phyloP scores from a whole-genome alignment of 2,797 vertebrate species.

The Myripristis murdjan region DNA sequence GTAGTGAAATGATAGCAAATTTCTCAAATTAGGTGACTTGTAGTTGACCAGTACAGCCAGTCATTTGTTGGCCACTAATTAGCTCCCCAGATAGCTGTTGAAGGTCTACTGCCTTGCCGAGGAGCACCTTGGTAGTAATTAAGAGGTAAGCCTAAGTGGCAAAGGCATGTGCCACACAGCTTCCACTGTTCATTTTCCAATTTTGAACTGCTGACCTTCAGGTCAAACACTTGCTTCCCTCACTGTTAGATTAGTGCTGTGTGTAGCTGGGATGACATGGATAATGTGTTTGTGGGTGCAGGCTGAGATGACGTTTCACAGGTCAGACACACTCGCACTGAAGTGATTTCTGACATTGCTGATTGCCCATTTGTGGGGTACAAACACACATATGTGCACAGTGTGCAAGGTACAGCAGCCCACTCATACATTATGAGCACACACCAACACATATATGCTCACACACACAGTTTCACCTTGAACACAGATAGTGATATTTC shows the following conservation, averaged over 20 bases:
- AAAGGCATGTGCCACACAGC: constrained; percentile 24
- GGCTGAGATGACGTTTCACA: constrained; percentile 43
- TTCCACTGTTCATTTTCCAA: constrained; percentile 44
- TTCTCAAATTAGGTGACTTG: too few species aligned
- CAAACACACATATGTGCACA: neutral
- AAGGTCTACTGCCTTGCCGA: constrained; percentile 32
- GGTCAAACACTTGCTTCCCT: constrained; percentile 55
- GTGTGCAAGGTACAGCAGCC: neutral
- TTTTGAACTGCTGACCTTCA: constrained; percentile 49
- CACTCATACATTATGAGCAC: too few species aligned
- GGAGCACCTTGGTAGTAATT: constrained; percentile 27
- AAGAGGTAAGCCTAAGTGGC: constrained; percentile 26
- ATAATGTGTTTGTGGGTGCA: constrained; percentile 55
- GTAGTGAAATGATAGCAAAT: too few species aligned
- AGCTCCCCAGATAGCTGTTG: constrained; percentile 17
- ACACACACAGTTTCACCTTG: constrained; percentile 60
- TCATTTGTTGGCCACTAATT: constrained; percentile 9
- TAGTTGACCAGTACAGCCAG: neutral
- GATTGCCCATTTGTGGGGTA: constrained; percentile 55
- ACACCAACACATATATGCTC: neutral
- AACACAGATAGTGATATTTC: constrained; percentile 58
- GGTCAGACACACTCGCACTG: constrained; percentile 57
- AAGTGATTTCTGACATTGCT: constrained; percentile 68
- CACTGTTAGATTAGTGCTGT: constrained; percentile 45
- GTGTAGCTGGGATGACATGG: constrained; percentile 50